A percentile compares a stretch with the other conserved stretches of the same genome.
These are phyloP conservation scores for Alexandromys fortis DNA, from an alignment of 2,113 vertebrate genomes.

Conservation along the genomic window DNA sequence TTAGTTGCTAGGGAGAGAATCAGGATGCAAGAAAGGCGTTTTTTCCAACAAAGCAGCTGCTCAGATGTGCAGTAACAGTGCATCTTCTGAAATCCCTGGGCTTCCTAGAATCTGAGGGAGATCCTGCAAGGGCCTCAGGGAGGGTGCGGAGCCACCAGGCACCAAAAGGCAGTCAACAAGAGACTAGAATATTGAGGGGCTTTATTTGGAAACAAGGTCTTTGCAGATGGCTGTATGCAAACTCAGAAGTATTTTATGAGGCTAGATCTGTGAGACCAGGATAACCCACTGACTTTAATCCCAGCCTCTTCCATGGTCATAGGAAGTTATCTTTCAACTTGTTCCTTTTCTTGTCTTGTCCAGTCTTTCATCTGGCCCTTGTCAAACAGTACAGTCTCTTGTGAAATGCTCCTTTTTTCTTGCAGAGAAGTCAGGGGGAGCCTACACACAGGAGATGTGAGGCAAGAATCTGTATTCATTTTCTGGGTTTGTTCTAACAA, in stretches of 20 bases:
- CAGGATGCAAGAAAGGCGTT: neutral
- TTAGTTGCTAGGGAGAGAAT: neutral
- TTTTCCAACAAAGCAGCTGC: neutral
- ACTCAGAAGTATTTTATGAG: neutral
- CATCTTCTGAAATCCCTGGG: neutral
- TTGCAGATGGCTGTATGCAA: neutral
- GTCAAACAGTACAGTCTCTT: neutral
- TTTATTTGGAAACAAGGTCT: neutral
- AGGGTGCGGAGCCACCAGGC: neutral
- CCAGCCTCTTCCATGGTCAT: neutral
- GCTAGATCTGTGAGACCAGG: neutral
- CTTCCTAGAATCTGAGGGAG: neutral
- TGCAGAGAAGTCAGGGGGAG: neutral
- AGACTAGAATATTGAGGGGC: neutral
- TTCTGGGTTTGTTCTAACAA: neutral
- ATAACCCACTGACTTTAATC: neutral
- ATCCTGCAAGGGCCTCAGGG: too few species aligned
- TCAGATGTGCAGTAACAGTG: neutral
- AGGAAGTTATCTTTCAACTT: neutral
- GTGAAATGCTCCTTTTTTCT: neutral
- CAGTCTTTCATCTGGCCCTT: conserved; percentile 6
- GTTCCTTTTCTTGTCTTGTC: neutral
- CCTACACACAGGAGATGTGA: neutral
- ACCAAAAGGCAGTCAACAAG: neutral
- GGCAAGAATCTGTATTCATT: neutral